A percentile compares a stretch with the other conserved stretches of the same genome.
Conservation (phyloP, 2,113 vertebrate species). For the Tylochromis polylepis region DNA sequence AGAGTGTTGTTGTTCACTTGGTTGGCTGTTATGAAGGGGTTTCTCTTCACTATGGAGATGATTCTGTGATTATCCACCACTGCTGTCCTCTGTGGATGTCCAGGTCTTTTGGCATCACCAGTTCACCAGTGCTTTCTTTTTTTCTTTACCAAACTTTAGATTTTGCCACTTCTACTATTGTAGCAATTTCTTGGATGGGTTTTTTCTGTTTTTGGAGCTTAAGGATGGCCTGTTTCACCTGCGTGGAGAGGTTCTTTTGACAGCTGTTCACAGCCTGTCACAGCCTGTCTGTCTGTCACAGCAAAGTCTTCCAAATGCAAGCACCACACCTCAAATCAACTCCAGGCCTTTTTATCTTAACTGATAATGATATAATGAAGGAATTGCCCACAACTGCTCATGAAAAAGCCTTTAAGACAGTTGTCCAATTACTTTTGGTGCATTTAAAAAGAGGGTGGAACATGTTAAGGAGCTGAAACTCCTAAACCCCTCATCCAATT, state of each 20-base stretch:
- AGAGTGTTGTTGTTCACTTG: neutral
- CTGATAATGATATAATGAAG: fast-evolving
- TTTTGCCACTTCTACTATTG: neutral
- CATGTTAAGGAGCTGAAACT: neutral
- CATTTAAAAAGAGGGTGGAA: neutral
- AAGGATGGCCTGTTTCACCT: neutral
- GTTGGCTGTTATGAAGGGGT: neutral
- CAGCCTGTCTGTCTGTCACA: neutral
- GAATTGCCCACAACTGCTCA: neutral
- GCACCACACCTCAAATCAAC: neutral
- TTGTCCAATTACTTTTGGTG: neutral
- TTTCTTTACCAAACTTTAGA: neutral
- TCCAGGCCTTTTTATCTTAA: neutral
- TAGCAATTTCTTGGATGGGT: neutral
- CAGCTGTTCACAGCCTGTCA: neutral
- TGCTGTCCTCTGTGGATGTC: neutral
- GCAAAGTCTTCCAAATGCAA: neutral
- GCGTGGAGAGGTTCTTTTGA: neutral
- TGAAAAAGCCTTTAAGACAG: neutral
- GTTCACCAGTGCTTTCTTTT: neutral
- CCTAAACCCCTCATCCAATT: fast-evolving
- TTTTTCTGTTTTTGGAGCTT: neutral
- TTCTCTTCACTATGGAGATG: neutral
- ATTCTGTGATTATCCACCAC: neutral
- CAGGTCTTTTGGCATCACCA: neutral